Percentiles rank a stretch among this genome's conserved stretches.
Conservation (phyloP, 2,113 vertebrate genomes). For the Pseudolaguvia tuberculata region DNA sequence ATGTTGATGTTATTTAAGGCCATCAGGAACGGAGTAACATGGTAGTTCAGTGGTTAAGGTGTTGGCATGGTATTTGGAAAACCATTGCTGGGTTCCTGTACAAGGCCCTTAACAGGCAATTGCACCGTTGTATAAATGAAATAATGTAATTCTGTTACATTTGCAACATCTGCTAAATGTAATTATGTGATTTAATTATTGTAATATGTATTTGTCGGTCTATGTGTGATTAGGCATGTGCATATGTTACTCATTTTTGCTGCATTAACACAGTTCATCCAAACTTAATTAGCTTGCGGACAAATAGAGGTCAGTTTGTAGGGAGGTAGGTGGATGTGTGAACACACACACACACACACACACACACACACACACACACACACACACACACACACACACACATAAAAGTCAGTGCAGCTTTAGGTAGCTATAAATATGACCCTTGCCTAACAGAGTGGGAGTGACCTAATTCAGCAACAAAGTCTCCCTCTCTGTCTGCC, state of each 20-base stretch:
- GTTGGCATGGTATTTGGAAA: too few relatives aligned
- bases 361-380: constrained; percentile 21
- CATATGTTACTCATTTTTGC: neutral
- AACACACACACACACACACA: constrained; percentile 17
- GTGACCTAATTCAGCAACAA: constrained; percentile 36
- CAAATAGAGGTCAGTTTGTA: neutral
- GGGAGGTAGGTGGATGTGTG: neutral
- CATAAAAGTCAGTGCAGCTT: constrained; percentile 17
- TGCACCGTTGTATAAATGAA: neutral
- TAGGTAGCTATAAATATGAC: constrained; percentile 32
- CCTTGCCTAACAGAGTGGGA: constrained; percentile 23
- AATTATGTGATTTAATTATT: neutral
- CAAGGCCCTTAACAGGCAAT: too few relatives aligned
- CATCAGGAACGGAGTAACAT: too few relatives aligned
- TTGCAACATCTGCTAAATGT: too few relatives aligned
- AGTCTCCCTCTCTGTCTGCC: constrained; percentile 16
- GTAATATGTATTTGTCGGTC: neutral
- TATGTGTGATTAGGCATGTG: neutral
- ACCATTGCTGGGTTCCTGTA: too few relatives aligned
- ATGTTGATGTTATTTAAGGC: too few relatives aligned
- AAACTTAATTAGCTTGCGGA: constrained; percentile 5
- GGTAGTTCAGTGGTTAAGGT: too few relatives aligned
- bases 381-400: constrained; percentile 13
- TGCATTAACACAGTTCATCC: neutral
- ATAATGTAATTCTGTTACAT: neutral